Percentiles rank a stretch among this genome's conserved stretches.
Conservation (phyloP, 2,797 vertebrate genomes). For the Enteromius argenteus region DNA sequence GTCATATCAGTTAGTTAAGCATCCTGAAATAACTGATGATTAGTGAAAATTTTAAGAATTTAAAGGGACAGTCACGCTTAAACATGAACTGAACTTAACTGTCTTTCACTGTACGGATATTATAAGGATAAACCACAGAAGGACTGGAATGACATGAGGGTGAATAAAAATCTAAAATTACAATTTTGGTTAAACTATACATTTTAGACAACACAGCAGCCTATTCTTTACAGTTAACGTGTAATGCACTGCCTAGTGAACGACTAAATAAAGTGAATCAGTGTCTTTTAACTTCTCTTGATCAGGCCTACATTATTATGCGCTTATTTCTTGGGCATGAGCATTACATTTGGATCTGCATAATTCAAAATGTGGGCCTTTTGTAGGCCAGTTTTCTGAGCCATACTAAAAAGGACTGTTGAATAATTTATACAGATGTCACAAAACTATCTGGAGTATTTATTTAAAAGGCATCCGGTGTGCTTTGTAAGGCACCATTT, state of each 20-base stretch:
- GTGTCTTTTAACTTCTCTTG: not conserved
- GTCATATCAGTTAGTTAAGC: not conserved
- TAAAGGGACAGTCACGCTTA: not conserved
- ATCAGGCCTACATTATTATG: not conserved
- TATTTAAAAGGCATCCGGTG: slow-evolving; percentile 33
- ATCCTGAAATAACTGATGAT: not conserved
- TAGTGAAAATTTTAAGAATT: not conserved
- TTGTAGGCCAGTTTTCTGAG: slow-evolving; percentile 32
- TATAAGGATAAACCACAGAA: slow-evolving; percentile 11
- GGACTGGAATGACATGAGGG: not conserved
- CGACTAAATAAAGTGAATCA: not conserved
- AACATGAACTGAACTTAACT: not conserved
- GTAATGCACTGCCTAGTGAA: not conserved
- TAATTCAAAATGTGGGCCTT: slow-evolving; percentile 42
- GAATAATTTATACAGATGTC: slow-evolving; percentile 57
- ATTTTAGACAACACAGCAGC: not conserved
- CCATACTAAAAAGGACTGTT: slow-evolving; percentile 31
- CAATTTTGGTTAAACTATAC: not conserved
- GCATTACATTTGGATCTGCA: slow-evolving; percentile 24
- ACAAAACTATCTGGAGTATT: slow-evolving; percentile 55
- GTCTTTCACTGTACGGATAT: slow-evolving; percentile 13
- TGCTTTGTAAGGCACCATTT: slow-evolving; percentile 11
- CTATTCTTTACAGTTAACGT: not conserved
- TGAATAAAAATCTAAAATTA: no score
- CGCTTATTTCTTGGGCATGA: slow-evolving; percentile 22